A percentile compares a stretch with the other conserved stretches of the same genome.
phyloP scores from a whole-genome alignment of 2,797 vertebrate genomes.

The Poeciliopsis presidionis region DNA sequence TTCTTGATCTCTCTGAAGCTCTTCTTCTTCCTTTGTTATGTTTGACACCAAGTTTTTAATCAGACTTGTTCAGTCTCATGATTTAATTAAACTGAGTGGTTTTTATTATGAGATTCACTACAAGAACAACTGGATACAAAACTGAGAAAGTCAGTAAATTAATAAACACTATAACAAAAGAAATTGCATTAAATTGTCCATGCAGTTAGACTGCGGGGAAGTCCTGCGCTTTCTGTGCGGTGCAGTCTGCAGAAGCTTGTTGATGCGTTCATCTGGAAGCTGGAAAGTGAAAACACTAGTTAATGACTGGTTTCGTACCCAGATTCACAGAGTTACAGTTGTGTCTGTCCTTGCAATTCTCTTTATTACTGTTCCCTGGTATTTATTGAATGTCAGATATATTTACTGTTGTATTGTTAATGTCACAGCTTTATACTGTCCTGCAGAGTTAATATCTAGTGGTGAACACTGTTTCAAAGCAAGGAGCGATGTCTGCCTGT shows the following conservation, averaged over 20 bases:
- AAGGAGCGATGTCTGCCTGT: background rate
- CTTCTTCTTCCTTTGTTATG: background rate
- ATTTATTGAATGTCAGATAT: background rate
- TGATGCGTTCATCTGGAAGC: background rate
- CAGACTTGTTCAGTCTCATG: slow-evolving; percentile 2
- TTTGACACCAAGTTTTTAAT: slow-evolving; percentile 1
- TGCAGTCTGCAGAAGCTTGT: background rate
- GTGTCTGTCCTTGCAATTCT: background rate
- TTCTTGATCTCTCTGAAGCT: background rate
- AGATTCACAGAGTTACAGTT: background rate
- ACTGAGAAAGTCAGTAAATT: background rate
- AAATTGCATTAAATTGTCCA: background rate
- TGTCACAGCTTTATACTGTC: background rate
- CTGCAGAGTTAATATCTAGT: background rate
- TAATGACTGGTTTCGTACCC: background rate
- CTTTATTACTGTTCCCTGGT: background rate
- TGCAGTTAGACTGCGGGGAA: background rate
- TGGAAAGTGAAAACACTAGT: background rate
- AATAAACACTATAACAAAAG: background rate
- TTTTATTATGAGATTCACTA: background rate
- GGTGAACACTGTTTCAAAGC: background rate
- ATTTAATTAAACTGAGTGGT: background rate
- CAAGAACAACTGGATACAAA: background rate
- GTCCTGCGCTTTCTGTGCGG: background rate
- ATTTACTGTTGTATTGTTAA: background rate